Evolutionary conservation across 2,888 invertebrate species (phyloP).

Genomic region (Drosophila paramelanica): DNA sequence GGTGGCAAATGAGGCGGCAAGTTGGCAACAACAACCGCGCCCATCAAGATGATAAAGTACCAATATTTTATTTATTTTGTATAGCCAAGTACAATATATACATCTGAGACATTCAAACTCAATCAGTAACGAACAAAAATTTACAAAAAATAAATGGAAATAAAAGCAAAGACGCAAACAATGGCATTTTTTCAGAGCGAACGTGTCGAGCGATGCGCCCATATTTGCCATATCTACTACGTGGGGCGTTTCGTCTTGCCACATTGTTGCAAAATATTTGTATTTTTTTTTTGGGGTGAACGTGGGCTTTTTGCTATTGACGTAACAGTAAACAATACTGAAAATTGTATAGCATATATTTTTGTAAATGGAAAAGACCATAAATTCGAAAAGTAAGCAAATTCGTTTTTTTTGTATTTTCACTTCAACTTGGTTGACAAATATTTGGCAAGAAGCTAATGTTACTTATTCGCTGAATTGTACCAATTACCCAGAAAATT

Average conservation of each 20-base stretch:
- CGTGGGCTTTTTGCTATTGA: constrained; percentile 9
- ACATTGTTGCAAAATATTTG: constrained; percentile 32
- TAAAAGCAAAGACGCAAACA: constrained; percentile 22
- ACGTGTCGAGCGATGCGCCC: constrained; percentile 50
- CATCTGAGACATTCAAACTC: constrained; percentile 40
- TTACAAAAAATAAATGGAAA: neutral
- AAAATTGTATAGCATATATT: constrained; percentile 10
- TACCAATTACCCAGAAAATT: constrained; percentile 30
- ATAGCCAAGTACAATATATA: constrained; percentile 17
- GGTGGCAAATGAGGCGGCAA: constrained; percentile 49
- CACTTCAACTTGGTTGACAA: neutral
- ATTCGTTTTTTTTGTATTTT: neutral
- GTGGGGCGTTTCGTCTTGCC: constrained; percentile 17
- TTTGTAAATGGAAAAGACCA: constrained; percentile 8
- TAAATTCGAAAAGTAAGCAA: constrained; percentile 24
- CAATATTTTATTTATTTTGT: constrained; percentile 8
- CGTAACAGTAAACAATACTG: constrained; percentile 35
- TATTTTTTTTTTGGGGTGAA: neutral
- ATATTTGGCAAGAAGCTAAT: constrained; percentile 3
- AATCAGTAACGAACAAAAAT: constrained; percentile 45
- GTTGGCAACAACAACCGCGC: constrained; percentile 40
- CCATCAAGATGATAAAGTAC: constrained; percentile 47
- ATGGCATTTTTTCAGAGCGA: constrained; percentile 13
- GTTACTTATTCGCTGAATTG: constrained; percentile 2
- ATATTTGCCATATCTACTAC: constrained; percentile 27